phyloP scores from a whole-genome alignment of 2,113 vertebrate genomes.

The Aegotheles bennettii region DNA sequence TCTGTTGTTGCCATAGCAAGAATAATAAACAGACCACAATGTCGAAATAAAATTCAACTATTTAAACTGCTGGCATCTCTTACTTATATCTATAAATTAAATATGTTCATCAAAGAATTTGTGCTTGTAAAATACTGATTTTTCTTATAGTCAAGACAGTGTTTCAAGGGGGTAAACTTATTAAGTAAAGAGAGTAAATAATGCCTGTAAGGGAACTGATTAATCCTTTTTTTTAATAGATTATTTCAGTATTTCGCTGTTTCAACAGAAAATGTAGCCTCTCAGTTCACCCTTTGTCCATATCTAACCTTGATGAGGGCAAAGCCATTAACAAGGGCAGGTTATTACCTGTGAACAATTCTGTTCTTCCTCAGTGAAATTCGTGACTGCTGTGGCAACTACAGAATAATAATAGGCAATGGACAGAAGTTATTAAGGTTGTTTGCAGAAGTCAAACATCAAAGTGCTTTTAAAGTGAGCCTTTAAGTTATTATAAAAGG shows the following conservation, averaged over 20 bases:
- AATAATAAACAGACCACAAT: not conserved
- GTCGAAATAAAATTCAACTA: not conserved
- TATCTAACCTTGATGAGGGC: not conserved
- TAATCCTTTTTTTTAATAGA: not conserved
- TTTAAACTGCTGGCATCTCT: not conserved
- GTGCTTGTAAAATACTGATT: not conserved
- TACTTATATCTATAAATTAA: not conserved
- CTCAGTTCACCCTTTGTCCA: not conserved
- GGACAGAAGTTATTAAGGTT: constrained; percentile 2
- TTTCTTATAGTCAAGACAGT: not conserved
- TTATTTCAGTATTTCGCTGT: not conserved
- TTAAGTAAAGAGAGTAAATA: not conserved
- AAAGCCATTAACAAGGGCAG: not conserved
- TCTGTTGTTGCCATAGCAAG: not conserved
- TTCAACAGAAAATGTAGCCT: not conserved
- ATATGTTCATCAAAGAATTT: not conserved
- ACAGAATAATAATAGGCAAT: not conserved
- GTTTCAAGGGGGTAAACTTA: not conserved
- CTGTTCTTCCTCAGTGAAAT: constrained; percentile 34
- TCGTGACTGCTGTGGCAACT: not conserved
- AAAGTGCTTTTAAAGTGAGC: constrained; percentile 36
- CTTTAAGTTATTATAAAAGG: not conserved
- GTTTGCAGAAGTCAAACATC: constrained; percentile 9
- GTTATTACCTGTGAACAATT: not conserved
- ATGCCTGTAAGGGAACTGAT: not conserved